phyloP scores from a whole-genome alignment of 2,113 vertebrate genomes.

The Halichoerus grypus region DNA sequence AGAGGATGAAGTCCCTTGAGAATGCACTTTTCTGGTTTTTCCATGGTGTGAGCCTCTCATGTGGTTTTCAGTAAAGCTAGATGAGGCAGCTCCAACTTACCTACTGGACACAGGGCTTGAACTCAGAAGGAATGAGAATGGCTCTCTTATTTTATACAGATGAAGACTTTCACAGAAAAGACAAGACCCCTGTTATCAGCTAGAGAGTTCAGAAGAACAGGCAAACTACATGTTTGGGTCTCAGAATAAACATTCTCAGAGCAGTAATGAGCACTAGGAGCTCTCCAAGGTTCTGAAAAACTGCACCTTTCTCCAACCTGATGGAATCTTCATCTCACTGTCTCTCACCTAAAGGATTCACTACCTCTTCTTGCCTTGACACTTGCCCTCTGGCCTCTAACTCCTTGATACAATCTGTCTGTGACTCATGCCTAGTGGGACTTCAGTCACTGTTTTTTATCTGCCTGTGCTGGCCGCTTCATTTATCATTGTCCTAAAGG shows the following conservation, averaged over 20 bases:
- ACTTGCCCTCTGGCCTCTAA: not conserved
- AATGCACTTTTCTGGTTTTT: slow-evolving; percentile 55
- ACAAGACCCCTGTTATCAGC: not conserved
- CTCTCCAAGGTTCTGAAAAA: slow-evolving; percentile 80
- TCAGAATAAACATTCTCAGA: not conserved
- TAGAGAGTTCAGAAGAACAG: slow-evolving; percentile 30
- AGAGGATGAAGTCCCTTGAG: not conserved
- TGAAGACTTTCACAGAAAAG: not conserved
- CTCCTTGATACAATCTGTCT: not conserved
- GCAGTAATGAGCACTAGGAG: not conserved
- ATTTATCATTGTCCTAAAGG: slow-evolving; percentile 31
- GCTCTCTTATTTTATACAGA: not conserved
- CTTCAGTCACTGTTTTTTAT: slow-evolving; percentile 20
- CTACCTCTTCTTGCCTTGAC: slow-evolving; percentile 3
- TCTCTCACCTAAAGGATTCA: not conserved
- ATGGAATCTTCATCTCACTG: not conserved
- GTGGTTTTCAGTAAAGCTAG: not conserved
- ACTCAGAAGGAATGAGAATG: slow-evolving; percentile 15
- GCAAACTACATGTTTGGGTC: not conserved
- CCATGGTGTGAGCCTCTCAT: not conserved
- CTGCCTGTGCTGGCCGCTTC: slow-evolving; percentile 13
- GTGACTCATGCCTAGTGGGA: not conserved
- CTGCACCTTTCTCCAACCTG: not conserved
- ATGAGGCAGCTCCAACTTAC: not conserved
- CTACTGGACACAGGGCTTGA: not conserved